Evolutionary conservation across 64 coral and sea anemone genomes (phyloP).

Genomic region (Orbicella faveolata): DNA sequence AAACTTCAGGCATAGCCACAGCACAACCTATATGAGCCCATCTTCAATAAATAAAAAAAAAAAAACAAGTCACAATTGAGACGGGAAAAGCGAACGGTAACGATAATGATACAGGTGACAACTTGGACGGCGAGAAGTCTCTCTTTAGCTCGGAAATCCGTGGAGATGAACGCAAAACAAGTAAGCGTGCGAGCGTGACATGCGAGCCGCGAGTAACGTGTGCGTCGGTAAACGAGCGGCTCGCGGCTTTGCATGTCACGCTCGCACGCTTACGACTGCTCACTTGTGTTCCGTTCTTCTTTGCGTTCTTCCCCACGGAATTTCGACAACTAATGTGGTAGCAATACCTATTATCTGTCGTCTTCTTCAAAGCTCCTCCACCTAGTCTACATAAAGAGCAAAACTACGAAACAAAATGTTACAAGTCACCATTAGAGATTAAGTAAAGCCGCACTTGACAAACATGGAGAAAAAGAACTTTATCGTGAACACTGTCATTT

Average conservation of each 20-base stretch:
- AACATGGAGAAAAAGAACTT: too few species aligned
- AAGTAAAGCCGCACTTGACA: neutral
- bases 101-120: neutral
- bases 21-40: constrained; percentile 91
- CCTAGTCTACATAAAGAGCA: constrained; percentile 75
- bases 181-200: too few species aligned
- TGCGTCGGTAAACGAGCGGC: too few species aligned
- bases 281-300: too few species aligned
- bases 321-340: neutral
- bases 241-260: too few species aligned
- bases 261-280: too few species aligned
- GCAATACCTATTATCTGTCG: constrained; percentile 58
- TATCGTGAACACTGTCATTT: too few species aligned
- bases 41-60: constrained; percentile 4
- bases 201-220: too few species aligned
- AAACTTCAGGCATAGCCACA: constrained; percentile 76
- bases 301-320: neutral
- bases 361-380: constrained; percentile 78
- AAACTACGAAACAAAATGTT: constrained; percentile 25
- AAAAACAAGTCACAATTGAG: neutral
- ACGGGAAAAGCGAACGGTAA: neutral
- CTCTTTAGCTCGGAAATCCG: too few species aligned
- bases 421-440: neutral
- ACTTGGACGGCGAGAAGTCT: neutral
- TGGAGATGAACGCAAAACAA: too few species aligned